Percentiles rank a stretch among this genome's conserved stretches.
Evolutionary conservation across 2,113 vertebrate species (phyloP).

Genomic region (Hiodon alosoides): DNA sequence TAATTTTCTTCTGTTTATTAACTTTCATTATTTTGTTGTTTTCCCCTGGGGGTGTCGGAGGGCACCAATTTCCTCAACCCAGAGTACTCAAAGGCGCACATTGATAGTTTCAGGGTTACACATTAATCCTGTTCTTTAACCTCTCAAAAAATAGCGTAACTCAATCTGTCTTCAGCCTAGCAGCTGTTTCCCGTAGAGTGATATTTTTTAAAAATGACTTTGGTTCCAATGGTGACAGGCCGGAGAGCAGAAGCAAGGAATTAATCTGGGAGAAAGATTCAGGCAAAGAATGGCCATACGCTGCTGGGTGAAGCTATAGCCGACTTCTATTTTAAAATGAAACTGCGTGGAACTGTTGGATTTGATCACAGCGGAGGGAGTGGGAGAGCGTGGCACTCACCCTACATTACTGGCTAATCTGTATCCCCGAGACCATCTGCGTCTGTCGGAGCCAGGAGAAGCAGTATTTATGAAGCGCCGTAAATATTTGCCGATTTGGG

Average conservation of each 20-base stretch:
- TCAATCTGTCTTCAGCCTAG: conserved; percentile 57
- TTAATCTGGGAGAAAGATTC: conserved; percentile 58
- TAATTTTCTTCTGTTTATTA: conserved; percentile 40
- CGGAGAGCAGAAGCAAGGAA: conserved; percentile 46
- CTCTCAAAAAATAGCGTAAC: conserved; percentile 63
- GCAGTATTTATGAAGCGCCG: conserved; percentile 52
- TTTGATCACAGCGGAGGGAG: neutral
- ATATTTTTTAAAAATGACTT: conserved; percentile 54
- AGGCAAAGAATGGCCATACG: conserved; percentile 9
- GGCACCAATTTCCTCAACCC: conserved; percentile 19
- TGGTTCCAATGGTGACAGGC: conserved; percentile 51
- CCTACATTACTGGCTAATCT: conserved; percentile 42
- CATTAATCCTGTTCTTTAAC: conserved; percentile 63
- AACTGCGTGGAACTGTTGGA: conserved; percentile 11
- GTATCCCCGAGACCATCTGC: conserved; percentile 25
- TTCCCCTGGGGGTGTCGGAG: conserved; percentile 7
- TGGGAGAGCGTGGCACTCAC: conserved; percentile 37
- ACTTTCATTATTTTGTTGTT: conserved; percentile 46
- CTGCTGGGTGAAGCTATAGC: conserved; percentile 17
- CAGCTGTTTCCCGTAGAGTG: conserved; percentile 45
- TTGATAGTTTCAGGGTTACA: conserved; percentile 42
- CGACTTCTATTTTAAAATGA: conserved; percentile 27
- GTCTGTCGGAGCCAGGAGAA: conserved; percentile 24
- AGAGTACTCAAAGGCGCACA: neutral
- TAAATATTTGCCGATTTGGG: conserved; percentile 50